Percentiles rank a stretch among this genome's conserved stretches.
Conservation (phyloP, 1,140 invertebrate species). For the Hormaphis cornu region DNA sequence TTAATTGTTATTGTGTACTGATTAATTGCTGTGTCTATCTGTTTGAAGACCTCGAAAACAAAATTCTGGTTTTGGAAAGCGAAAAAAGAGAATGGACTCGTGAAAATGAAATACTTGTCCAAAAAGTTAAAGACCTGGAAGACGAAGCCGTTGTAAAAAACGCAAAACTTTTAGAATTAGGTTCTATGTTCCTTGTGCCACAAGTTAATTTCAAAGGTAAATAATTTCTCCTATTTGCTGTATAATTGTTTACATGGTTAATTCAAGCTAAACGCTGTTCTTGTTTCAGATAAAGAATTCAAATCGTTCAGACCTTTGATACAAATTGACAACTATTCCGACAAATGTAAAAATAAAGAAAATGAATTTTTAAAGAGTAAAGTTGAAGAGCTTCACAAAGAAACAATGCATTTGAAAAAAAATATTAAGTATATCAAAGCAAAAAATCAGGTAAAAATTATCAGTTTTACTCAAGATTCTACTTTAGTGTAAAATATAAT, state of each 20-base stretch:
- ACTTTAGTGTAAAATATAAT: neutral
- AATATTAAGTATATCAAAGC: neutral
- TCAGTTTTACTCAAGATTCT: too few species aligned
- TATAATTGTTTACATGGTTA: too few species aligned
- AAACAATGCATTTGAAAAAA: neutral
- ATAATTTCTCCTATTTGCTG: neutral
- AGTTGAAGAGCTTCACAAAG: neutral
- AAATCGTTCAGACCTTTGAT: slow-evolving; percentile 3
- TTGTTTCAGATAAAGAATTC: slow-evolving; percentile 4
- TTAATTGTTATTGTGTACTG: neutral
- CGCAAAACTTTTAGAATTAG: slow-evolving; percentile 15
- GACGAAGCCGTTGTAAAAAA: slow-evolving; percentile 17
- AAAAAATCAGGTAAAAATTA: neutral
- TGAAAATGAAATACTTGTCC: slow-evolving; percentile 21
- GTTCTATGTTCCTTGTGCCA: slow-evolving; percentile 12
- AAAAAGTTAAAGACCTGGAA: slow-evolving; percentile 13
- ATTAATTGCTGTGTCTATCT: neutral
- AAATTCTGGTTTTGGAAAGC: neutral
- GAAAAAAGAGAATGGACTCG: slow-evolving; percentile 6
- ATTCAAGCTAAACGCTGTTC: neutral
- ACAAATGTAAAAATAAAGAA: neutral
- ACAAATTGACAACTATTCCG: slow-evolving; percentile 12
- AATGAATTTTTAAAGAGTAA: neutral
- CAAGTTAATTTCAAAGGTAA: slow-evolving; percentile 16
- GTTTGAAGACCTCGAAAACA: neutral